Evolutionary conservation across 2,797 vertebrate genomes (phyloP), one percentile per base, ranked within the genome.

Genomic region (Liparis tanakae): DNA sequence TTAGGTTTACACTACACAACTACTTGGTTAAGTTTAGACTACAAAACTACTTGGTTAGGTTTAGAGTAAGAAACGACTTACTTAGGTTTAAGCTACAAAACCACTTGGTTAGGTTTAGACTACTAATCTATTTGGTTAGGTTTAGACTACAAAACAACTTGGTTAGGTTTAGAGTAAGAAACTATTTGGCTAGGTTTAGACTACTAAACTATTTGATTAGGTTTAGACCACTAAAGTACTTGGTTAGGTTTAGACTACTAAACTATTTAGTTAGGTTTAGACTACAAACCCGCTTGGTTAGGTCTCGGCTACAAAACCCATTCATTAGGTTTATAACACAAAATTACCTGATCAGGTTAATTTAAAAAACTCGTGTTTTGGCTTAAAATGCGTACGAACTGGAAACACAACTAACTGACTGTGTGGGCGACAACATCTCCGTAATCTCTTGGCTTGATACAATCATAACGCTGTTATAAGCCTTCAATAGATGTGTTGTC

Each of bases 401-500:
- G n/a, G 7, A n/a, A 50, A 20, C 3, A 51, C 12, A 10, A 51
- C 2, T 22, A 5, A 3, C 20, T 50, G n/a, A 6, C 20, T 44
- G 6, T 4, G 9, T 20, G 20, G n/a, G 20, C 20, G 13, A 20
- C 50, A 14, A 53, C 2, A 25, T 14, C 22, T 13, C 10, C 25
- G 2, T 10, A 25, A 53, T 53, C 22, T 13, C 10, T 25, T 1
- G 1, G 0, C 25, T 54, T 41, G 17, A 65, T 63, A 9, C 57
- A 30, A 14, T 22, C n/a, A 22, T 18, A 33, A 80, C 59, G 57
- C 18, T 14, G 51, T 20, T 58, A 3, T n/a, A n/a, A n/a, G 22
- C 9, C n/a, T 81, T 72, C 53, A 76, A 61, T 61, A 51, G 48
- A 68, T 57, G 44, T 63, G 34, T 41, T 69, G 34, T 62, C 68